Evolutionary conservation across 2,888 invertebrate species (phyloP), one percentile per base, ranked within the genome.

Genomic region (Tetragonisca angustula): DNA sequence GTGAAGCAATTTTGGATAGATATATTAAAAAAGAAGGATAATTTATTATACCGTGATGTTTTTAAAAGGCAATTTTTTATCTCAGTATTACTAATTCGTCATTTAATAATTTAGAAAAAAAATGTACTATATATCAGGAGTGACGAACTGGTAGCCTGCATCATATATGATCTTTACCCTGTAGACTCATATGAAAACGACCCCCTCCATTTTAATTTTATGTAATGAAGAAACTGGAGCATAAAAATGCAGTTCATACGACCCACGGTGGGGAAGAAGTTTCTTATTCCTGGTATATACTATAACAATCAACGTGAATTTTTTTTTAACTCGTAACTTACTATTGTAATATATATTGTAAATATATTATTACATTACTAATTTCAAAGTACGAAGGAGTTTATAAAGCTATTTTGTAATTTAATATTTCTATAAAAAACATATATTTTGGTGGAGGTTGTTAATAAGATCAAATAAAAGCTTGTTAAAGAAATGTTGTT

Each of bases 1-100:
- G 97, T 70, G 97, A 98, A 88, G 95, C 96, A n/a, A 96, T 97
- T 64, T 95, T 99, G 49, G 96, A 97, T 90, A 96, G 97, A 94
- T 97, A 96, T 90, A 98, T 98, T 86, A 95, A 95, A 84, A 95
- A 96, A 24, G 97, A 97, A 92, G 62, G 49, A 54, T 86, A 61
- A 71, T 65, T 13, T 19, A 13, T 62, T 15, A 32, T 54, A 43
- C 43, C 9, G 21, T 19, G 21, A 13, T n/a, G 4, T 3, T 24
- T 50, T 19, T 2, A 4, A 21, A 24, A 19, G 2, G 27, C 11
- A 62, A 61, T 17, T 27, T 24, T 24, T 32, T 62, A 68, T 59
- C 61, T 80, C 76, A 84, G 79, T 85, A 85, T 76, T 85, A 27
- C 3, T 74, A n/a, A n/a, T n/a, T n/a, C n/a, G n/a, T n/a, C n/a